phyloP scores from a whole-genome alignment of 2,888 invertebrate species.

The Andrena praecox region DNA sequence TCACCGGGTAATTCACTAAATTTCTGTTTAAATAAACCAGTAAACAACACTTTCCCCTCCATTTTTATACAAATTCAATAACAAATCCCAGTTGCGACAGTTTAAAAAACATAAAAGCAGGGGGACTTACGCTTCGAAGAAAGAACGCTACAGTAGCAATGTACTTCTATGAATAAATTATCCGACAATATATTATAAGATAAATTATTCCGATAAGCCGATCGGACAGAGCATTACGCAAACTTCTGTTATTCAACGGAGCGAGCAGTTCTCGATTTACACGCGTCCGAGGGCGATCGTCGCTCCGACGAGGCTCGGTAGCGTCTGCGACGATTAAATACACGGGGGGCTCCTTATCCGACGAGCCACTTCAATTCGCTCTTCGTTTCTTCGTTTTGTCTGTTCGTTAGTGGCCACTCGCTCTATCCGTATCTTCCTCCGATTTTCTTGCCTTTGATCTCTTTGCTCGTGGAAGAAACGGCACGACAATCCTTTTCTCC shows the following conservation, averaged over 20 bases:
- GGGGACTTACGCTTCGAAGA: background rate
- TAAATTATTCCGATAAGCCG: background rate
- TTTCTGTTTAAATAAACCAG: background rate
- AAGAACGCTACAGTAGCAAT: background rate
- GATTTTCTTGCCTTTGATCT: constrained; percentile 36
- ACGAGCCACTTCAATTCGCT: constrained; percentile 56
- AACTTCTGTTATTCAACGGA: constrained; percentile 13
- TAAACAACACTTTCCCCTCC: background rate
- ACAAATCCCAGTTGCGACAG: too few species aligned
- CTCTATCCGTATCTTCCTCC: constrained; percentile 13
- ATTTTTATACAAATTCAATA: background rate
- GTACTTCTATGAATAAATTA: background rate
- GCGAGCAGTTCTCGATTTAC: constrained; percentile 27
- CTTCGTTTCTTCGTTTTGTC: constrained; percentile 39
- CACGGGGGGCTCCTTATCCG: constrained; percentile 55
- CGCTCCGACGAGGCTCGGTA: constrained; percentile 21
- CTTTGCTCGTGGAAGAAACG: constrained; percentile 30
- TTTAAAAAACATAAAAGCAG: background rate
- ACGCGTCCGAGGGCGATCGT: constrained; percentile 12
- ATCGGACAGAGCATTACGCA: background rate
- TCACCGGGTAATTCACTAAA: background rate
- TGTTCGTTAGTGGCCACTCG: constrained; percentile 22
- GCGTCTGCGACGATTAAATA: constrained; percentile 50
- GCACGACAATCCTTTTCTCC: background rate
- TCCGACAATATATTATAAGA: background rate